Evolutionary conservation across 2,888 invertebrate species (phyloP), one percentile per base, ranked within the genome.

Genomic region (Syrista parreyssii): DNA sequence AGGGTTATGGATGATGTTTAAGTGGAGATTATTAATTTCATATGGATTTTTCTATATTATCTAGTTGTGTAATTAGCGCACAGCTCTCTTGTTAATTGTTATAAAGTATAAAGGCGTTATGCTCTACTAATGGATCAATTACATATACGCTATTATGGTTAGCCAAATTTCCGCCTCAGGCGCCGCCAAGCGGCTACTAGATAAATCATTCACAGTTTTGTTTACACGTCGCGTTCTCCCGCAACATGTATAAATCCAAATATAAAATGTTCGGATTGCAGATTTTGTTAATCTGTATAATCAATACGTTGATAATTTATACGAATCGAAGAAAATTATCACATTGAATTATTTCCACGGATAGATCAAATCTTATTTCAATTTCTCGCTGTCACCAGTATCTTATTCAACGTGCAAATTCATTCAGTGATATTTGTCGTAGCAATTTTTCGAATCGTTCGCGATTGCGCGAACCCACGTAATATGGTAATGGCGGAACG

Each of bases 401-500:
- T 23, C 1, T 9, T 9, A 55, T 55, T 55, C 55, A 23, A 55
- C 23, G 55, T 23, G 55, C 55, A 55, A 55, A 55, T 23, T 55
- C 9, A 55, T 55, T 55, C 55, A 55, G 55, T 23, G 23, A 55
- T 55, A 23, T 55, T 55, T 55, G 23, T 55, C 55, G 9, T 55
- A 23, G 23, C 55, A 55, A 71, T 31, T 71, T 71, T 71, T 31
- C 12, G 31, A 31, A 71, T 33, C 71, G 71, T 33, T 32, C 71
- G 32, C 69, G 31, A 33, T 71, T 71, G 33, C 12, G 71, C 31
- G 32, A 71, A 31, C 33, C 32, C 6, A 33, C 71, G 71, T 32
- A 71, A 71, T 71, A 71, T 71, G 71, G 32, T 71, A 71, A 71
- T 71, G 32, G 4, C 71, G 71, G 15, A 11, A 12, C 71, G 71